Base-by-base conservation (phyloP, 2,888 invertebrate genomes). In the Scrobipalpa costella region DNA sequence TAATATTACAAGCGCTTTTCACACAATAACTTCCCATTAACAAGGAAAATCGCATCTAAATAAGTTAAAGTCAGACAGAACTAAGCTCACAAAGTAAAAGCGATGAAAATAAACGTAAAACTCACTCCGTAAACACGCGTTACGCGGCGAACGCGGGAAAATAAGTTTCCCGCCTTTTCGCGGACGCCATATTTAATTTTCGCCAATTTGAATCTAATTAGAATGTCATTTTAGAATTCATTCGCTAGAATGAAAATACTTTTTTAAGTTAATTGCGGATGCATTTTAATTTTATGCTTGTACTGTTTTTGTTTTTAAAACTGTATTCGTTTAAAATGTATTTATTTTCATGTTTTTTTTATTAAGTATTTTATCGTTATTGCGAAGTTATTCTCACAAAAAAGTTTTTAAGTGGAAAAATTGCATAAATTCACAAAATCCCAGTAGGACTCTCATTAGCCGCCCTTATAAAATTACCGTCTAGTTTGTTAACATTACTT, bases 141-240 rank as follows among this genome's bases (percentile, higher is more conserved):
- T 83, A 80, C 89, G 88, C 88, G 81, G 81, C 77, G 77, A 81
- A 76, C 85, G 89, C 89, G 89, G 88, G 89, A 88, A 90, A 61
- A 81, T 84, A 82, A 84, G 84, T 90, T 89, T 89, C 88, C 90
- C 90, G 90, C 90, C 84, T 85, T 89, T 88, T 85, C 27, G 72
- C 68, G 63, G 74, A 71, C 80, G 81, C 83, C 83, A 81, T 82
- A 76, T 81, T 81, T 79, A 73, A 75, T 79, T 75, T 70, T 71
- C 68, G 71, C 85, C 76, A 79, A 85, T 82, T 69, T 71, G 84
- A 86, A 79, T 88, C 86, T 80, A 76, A 81, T 84, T 81, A 77
- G 87, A 78, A 69, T 69, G 71, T 71, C 15, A 57, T 44, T 19
- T 34, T 7, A 57, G 27, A 57, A n/a, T n/a, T 13, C 34, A 57